Conservation (phyloP, 2,797 vertebrate genomes). For the Acipenser oxyrinchus region DNA sequence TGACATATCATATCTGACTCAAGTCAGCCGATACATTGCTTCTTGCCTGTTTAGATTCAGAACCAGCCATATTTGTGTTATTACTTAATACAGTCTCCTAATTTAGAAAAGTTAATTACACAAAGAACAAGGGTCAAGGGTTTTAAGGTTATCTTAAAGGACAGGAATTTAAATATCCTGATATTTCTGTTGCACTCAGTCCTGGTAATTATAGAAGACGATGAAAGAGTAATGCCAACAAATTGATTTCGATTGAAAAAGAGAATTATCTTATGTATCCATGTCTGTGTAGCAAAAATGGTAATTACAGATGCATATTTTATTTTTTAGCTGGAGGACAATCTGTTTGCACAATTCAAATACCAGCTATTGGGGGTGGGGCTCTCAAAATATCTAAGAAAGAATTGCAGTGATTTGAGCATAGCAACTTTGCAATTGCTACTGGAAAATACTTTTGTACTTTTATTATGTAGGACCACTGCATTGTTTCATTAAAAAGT, state of each 20-base stretch:
- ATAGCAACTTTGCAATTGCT: too few relatives aligned
- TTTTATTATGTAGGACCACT: too few relatives aligned
- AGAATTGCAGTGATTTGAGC: too few relatives aligned
- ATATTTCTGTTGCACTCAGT: slow-evolving; percentile 39
- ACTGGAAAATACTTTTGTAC: too few relatives aligned
- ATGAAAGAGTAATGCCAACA: slow-evolving; percentile 38
- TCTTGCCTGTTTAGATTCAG: slow-evolving; percentile 27
- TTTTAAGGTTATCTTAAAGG: slow-evolving; percentile 40
- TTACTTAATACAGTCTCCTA: slow-evolving; percentile 50
- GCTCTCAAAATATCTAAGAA: too few relatives aligned
- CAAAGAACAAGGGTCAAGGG: slow-evolving; percentile 27
- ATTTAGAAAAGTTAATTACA: slow-evolving; percentile 54
- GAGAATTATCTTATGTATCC: slow-evolving; percentile 50
- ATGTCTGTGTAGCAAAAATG: slow-evolving; percentile 18
- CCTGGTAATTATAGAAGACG: slow-evolving; percentile 43
- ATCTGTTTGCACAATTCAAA: too few relatives aligned
- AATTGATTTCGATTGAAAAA: slow-evolving; percentile 57
- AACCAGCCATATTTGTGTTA: slow-evolving; percentile 41
- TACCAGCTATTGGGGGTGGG: too few relatives aligned
- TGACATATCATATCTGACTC: slow-evolving; percentile 22
- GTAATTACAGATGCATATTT: too few relatives aligned
- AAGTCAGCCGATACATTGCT: background rate
- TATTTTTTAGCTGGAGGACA: too few relatives aligned
- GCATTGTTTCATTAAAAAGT: too few relatives aligned
- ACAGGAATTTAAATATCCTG: slow-evolving; percentile 50